phyloP scores from a whole-genome alignment of 2,113 vertebrate species.

The Cavia aperea region DNA sequence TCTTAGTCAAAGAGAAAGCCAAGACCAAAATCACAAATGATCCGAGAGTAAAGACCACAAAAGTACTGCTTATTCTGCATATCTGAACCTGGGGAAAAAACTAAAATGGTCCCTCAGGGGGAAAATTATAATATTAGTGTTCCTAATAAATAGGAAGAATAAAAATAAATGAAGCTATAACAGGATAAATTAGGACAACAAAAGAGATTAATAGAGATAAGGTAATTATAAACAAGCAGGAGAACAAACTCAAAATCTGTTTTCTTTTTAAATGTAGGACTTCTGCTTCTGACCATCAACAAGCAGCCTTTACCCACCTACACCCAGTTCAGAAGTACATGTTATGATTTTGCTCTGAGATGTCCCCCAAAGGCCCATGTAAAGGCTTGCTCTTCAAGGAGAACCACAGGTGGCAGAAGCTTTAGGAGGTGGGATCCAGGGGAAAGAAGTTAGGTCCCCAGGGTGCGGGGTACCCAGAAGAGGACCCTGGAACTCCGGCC shows the following conservation, averaged over 20 bases:
- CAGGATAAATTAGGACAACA: slow-evolving; percentile 18
- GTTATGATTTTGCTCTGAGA: neutral
- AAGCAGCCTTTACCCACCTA: too few relatives aligned
- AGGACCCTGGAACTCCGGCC: neutral
- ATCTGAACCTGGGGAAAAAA: neutral
- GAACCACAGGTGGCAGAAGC: neutral
- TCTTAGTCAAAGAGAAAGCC: slow-evolving; percentile 24
- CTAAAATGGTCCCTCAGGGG: neutral
- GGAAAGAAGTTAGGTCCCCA: neutral
- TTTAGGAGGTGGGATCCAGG: neutral
- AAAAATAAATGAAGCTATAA: neutral
- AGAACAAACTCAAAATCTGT: neutral
- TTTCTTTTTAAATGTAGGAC: neutral
- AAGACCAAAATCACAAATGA: neutral
- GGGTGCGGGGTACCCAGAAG: neutral
- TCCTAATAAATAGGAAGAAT: slow-evolving; percentile 19
- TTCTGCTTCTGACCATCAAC: neutral
- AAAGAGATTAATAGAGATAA: neutral
- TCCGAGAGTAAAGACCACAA: neutral
- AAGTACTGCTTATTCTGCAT: neutral
- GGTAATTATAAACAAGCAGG: neutral
- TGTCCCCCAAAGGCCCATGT: neutral
- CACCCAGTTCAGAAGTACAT: neutral
- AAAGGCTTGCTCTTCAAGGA: neutral
- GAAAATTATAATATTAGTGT: neutral